Evolutionary conservation across 2,888 invertebrate genomes (phyloP).

Genomic region (Trachelus tabidus): DNA sequence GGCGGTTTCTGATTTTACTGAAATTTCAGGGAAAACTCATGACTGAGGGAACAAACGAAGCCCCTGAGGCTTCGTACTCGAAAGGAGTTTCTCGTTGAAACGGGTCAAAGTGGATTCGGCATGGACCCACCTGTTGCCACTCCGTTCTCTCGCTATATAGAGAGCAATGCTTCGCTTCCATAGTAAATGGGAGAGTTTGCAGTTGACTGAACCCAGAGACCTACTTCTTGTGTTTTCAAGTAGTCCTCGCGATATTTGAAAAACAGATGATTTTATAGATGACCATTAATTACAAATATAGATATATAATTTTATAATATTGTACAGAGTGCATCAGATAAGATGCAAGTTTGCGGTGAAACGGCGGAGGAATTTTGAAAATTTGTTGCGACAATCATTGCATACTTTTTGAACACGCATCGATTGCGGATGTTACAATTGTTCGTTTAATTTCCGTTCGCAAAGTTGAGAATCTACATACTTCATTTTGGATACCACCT

Average conservation of each 20-base stretch:
- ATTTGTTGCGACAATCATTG: no score
- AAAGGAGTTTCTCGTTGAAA: slow-evolving; percentile 43
- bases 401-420: no score
- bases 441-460: no score
- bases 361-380: no score
- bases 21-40: not conserved
- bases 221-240: not conserved
- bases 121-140: slow-evolving; percentile 54
- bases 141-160: slow-evolving; percentile 26
- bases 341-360: no score
- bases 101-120: slow-evolving; percentile 48
- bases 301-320: not conserved
- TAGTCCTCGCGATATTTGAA: not conserved
- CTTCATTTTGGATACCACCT: no score
- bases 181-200: not conserved
- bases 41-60: not conserved
- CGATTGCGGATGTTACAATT: no score
- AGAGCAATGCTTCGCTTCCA: not conserved
- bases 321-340: no score
- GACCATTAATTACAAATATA: not conserved
- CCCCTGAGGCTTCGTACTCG: slow-evolving; percentile 15
- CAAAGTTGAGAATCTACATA: no score
- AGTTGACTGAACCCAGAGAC: not conserved
- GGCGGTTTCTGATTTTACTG: not conserved
- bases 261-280: not conserved